Evolutionary conservation across 2,113 vertebrate genomes (phyloP), one percentile per base, ranked within the genome.

Genomic region (Salvelinus sp.): DNA sequence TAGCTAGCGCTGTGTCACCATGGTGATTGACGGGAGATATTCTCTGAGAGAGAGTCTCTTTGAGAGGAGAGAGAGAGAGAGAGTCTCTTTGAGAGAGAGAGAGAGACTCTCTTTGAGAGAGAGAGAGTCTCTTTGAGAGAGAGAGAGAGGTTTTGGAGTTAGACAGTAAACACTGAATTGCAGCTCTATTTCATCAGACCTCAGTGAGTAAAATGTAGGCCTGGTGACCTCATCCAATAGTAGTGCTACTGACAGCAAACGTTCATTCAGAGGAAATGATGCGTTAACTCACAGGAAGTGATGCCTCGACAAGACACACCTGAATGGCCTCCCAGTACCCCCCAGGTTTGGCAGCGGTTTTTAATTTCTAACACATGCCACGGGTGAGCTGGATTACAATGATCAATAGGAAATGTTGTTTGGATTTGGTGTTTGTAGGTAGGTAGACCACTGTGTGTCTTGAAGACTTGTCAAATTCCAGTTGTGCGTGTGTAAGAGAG

Each of bases 161-260:
- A 44, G 66, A 70, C 63, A 69, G 64, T 25, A 66, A 66, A 54
- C 73, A 58, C 60, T 65, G 50, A 75, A 78, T 86, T 87, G 75
- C 80, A 79, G 73, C 71, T 76, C 13, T 9, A 38, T 89, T 87
- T 85, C 78, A 83, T 87, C 88, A 88, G 74, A 75, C 28, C 18
- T 18, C 18, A 27, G 38, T 69, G n/a, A 69, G 67, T 23, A 69
- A 44, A 13, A 22, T 44, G 38, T 5, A 69, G 67, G 6, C 14
- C 6, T 44, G 38, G 33, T 47, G 30, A 47, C 67, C 67, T 69
- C 68, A 69, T 48, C 10, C 20, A 6, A 27, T 33, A 25, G 20
- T n/a, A 25, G 54, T 44, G 7, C 38, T 58, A 13, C 60, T 68
- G 66, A 62, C 65, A 47, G 54, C 27, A 69, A 23, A 44, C 28